phyloP scores from a whole-genome alignment of 2,888 invertebrate genomes.

The Pemphredon lugubris region DNA sequence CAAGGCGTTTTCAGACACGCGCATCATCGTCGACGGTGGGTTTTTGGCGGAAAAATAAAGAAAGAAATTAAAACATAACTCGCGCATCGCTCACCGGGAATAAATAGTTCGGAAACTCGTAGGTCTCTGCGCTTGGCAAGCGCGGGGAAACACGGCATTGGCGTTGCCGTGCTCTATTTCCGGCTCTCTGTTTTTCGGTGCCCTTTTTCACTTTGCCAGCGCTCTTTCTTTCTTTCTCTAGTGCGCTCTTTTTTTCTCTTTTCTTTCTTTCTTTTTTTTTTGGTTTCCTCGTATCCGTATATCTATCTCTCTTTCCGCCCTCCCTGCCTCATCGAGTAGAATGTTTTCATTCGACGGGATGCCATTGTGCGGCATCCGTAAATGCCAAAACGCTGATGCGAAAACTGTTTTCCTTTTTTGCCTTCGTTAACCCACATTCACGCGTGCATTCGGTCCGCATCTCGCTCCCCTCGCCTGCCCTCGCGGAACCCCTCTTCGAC shows the following conservation, averaged over 20 bases:
- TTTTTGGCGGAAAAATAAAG: not conserved
- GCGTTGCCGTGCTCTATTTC: conserved; percentile 50
- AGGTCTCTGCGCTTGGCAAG: conserved; percentile 14
- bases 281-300: conserved; percentile 31
- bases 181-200: conserved; percentile 44
- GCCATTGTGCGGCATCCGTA: conserved; percentile 64
- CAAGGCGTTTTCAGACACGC: not conserved
- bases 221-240: conserved; percentile 15
- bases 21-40: no score
- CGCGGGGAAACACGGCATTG: conserved; percentile 42
- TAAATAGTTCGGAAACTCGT: conserved; percentile 40
- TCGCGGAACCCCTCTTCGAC: conserved; percentile 6
- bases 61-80: conserved; percentile 20
- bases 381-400: conserved; percentile 73
- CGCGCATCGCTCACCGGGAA: conserved; percentile 27
- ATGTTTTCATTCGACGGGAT: conserved; percentile 69
- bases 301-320: conserved; percentile 27
- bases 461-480: conserved; percentile 5
- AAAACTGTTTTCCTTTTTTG: conserved; percentile 71
- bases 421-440: conserved; percentile 75
- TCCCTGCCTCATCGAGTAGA: conserved; percentile 42
- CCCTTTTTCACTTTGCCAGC: conserved; percentile 44
- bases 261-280: conserved; percentile 4
- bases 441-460: conserved; percentile 38
- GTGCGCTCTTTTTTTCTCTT: not conserved